Base-by-base conservation (phyloP, 2,113 vertebrate species). In the Sylvietta virens region DNA sequence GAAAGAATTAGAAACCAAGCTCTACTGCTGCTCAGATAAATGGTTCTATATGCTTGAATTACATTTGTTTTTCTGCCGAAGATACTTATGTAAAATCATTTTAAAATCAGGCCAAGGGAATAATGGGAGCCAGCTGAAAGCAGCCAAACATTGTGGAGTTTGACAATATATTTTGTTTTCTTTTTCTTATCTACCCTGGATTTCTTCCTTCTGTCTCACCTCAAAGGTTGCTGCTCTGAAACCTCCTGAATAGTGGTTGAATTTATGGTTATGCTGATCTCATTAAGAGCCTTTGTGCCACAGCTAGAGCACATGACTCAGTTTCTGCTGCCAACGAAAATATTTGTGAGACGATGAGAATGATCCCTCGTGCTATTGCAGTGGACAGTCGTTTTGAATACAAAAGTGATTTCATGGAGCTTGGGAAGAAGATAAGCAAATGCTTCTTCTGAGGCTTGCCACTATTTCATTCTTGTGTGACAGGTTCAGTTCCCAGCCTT, bases 401-500 rank as follows among this genome's bases (percentile, higher is more conserved):
- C 16, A 8, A 27, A 76, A 77, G 8, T n/a, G 31, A 66, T 62
- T 71, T 35, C 39, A 20, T 11, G 20, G 16, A 90, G 30, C 16
- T 77, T 64, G 33, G 31, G 76, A 86, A 86, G 45, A 70, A 92
- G 27, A 58, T 4, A 20, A 56, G 9, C 13, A 20, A 82, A 58
- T 73, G 8, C 22, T 64, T 70, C 71, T 85, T 81, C 42, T 58
- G 28, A 62, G 50, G 4, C 24, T 54, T 88, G 33, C 11, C 19
- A 31, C 27, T 40, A 11, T n/a, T 35, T 4, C 23, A 18, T 58
- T 12, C 11, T 51, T 71, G 3, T 48, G 24, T 48, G 39, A 51
- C 0, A 1, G 12, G 21, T 57, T 83, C 31, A n/a, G 0, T 66
- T 83, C 13, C 27, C 28, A 67, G 1, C 3, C 15, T 78, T 64